Conservation (phyloP, 1,140 invertebrate genomes). For the Camponotus pennsylvanicus region DNA sequence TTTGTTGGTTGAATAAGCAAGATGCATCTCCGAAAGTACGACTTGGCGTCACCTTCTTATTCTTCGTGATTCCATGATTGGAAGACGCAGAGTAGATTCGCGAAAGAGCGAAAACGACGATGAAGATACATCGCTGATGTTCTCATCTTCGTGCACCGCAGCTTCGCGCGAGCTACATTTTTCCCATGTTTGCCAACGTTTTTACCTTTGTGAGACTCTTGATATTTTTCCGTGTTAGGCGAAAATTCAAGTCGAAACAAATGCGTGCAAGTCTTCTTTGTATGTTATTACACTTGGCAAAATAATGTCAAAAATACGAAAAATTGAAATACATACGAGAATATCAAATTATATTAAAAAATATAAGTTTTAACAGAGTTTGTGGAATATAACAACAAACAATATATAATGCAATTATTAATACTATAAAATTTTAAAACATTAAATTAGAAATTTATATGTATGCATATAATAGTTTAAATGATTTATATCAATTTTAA, state of each 20-base stretch:
- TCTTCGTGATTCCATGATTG: slow-evolving; percentile 55
- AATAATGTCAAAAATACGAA: slow-evolving; percentile 42
- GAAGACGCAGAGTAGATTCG: slow-evolving; percentile 49
- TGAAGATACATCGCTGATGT: slow-evolving; percentile 55
- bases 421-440: neutral
- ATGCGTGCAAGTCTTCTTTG: slow-evolving; percentile 19
- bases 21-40: slow-evolving; percentile 41
- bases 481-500: neutral
- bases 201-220: slow-evolving; percentile 47
- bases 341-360: slow-evolving; percentile 40
- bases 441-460: neutral
- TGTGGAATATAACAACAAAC: neutral
- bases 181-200: slow-evolving; percentile 35
- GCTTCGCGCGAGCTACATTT: slow-evolving; percentile 39
- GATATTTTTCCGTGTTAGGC: slow-evolving; percentile 39
- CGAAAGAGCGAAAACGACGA: slow-evolving; percentile 47
- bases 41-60: slow-evolving; percentile 35
- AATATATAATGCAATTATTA: neutral
- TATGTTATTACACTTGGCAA: slow-evolving; percentile 32
- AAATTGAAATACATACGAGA: slow-evolving; percentile 23
- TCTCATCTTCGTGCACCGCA: slow-evolving; percentile 48
- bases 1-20: slow-evolving; percentile 53
- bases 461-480: neutral
- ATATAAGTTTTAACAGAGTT: neutral
- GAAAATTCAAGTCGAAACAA: slow-evolving; percentile 44